These are phyloP conservation scores for Odontocolon sp. DNA, from an alignment of 2,888 invertebrate genomes.

Conservation along the genomic window DNA sequence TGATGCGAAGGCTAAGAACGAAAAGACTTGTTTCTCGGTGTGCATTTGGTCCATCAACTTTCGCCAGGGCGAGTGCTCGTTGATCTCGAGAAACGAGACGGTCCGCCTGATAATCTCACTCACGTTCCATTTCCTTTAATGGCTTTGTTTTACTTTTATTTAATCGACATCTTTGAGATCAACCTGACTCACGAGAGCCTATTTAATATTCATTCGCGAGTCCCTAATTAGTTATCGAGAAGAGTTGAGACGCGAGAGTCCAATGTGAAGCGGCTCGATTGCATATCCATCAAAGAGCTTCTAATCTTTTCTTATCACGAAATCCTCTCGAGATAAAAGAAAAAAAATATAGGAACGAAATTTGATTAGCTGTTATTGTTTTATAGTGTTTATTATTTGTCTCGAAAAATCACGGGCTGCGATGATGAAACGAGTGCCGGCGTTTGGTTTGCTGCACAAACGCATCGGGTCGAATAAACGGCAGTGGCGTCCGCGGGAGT, in stretches of 20 bases:
- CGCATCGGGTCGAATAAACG: slow-evolving; percentile 6
- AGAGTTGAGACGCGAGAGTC: neutral
- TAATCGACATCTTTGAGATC: neutral
- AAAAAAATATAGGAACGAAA: too few relatives aligned
- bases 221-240: slow-evolving; percentile 11
- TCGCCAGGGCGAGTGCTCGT: slow-evolving; percentile 29
- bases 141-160: neutral
- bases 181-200: neutral
- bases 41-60: slow-evolving; percentile 45
- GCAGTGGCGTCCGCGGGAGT: slow-evolving; percentile 24
- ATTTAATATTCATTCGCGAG: slow-evolving; percentile 7
- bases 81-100: slow-evolving; percentile 25
- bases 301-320: slow-evolving; percentile 2
- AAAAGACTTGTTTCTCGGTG: neutral
- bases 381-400: too few relatives aligned
- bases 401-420: slow-evolving; percentile 15
- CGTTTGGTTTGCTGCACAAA: slow-evolving; percentile 6
- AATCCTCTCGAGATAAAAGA: neutral
- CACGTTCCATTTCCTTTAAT: neutral
- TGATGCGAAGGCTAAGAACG: slow-evolving; percentile 13
- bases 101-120: neutral
- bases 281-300: slow-evolving; percentile 5
- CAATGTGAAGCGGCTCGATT: neutral
- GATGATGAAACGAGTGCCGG: slow-evolving; percentile 44
- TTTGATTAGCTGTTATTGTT: too few relatives aligned